These are phyloP conservation scores for Tiaroga cobitis DNA, from an alignment of 2,797 vertebrate species.

Conservation along the genomic window DNA sequence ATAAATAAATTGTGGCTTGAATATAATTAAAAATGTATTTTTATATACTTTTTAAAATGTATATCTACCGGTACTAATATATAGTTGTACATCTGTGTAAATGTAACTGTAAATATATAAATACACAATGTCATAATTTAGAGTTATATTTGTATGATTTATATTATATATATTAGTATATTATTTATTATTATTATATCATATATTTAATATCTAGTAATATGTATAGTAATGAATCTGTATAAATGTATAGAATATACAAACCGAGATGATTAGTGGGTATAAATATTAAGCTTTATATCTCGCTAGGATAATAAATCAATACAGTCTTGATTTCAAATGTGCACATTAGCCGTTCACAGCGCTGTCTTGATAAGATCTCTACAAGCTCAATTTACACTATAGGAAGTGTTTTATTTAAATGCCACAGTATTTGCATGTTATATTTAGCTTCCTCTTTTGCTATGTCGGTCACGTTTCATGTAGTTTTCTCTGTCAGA, in stretches of 20 bases:
- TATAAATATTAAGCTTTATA: background rate
- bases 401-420: background rate
- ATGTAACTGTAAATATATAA: no score
- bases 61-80: no score
- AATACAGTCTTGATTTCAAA: background rate
- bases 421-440: constrained; percentile 23
- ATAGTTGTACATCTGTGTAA: no score
- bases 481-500: constrained; percentile 20
- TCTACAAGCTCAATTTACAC: background rate
- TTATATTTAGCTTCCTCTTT: constrained; percentile 3
- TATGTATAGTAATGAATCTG: background rate
- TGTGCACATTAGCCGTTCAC: background rate
- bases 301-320: background rate
- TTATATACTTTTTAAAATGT: no score
- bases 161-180: no score
- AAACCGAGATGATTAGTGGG: background rate
- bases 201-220: background rate
- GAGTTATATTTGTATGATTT: no score
- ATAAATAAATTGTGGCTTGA: no score
- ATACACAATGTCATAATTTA: no score
- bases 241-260: no score
- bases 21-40: no score
- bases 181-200: no score
- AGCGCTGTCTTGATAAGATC: constrained; percentile 1
- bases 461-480: background rate